A percentile compares a stretch with the other conserved stretches of the same genome.
phyloP scores from a whole-genome alignment of 2,797 vertebrate genomes.

The Echeneis naucrates region DNA sequence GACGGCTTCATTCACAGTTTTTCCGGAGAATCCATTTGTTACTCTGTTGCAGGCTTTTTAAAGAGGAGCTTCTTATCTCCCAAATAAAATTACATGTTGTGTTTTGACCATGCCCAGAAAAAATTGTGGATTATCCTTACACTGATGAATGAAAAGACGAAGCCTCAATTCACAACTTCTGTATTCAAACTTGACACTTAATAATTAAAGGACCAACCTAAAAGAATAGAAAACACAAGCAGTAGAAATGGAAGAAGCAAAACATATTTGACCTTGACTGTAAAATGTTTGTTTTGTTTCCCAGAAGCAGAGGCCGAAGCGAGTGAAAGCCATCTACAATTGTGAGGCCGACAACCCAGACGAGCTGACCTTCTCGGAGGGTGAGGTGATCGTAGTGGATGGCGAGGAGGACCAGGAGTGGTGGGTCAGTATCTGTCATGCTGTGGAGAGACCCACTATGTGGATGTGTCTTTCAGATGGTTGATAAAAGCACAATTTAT shows the following conservation, averaged over 20 bases:
- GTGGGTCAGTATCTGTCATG: conserved; percentile 92
- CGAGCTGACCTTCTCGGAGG: conserved; percentile 97
- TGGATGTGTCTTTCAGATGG: background rate
- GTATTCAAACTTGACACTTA: too few relatives aligned
- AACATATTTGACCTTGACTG: background rate
- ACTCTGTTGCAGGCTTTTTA: background rate
- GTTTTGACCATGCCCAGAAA: background rate
- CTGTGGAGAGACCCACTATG: background rate
- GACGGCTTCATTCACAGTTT: background rate
- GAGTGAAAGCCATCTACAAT: conserved; percentile 98
- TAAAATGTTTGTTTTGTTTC: conserved; percentile 30
- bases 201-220: too few relatives aligned
- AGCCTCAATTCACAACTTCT: too few relatives aligned
- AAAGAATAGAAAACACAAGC: background rate
- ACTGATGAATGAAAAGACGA: too few relatives aligned
- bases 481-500: conserved; percentile 10
- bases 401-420: conserved; percentile 99
- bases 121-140: too few relatives aligned
- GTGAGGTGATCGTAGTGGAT: conserved; percentile 96
- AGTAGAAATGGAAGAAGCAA: background rate
- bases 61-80: background rate
- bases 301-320: conserved; percentile 93
- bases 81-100: background rate
- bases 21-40: background rate
- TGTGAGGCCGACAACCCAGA: conserved; percentile 97